phyloP scores from a whole-genome alignment of 1,140 invertebrate species.

The Stegodyphus dumicola region DNA sequence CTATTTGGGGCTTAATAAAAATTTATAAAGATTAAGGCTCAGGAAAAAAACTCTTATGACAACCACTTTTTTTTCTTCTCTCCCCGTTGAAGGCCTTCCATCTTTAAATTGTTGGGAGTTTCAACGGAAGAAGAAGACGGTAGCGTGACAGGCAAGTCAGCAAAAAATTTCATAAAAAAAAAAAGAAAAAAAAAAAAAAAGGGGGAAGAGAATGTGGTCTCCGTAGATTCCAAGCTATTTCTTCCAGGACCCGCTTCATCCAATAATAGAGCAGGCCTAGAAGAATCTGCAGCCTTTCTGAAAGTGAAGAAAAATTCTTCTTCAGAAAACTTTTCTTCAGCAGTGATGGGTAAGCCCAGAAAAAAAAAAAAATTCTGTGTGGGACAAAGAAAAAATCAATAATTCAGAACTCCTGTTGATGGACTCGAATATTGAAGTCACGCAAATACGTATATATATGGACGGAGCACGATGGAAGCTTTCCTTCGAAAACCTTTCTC shows the following conservation, averaged over 20 bases:
- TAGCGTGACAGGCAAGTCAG: background rate
- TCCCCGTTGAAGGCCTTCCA: no score
- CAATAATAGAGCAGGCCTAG: slow-evolving; percentile 50
- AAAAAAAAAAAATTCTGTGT: slow-evolving; percentile 8
- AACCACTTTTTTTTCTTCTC: no score
- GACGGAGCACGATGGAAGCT: slow-evolving; percentile 1
- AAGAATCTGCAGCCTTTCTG: slow-evolving; percentile 44
- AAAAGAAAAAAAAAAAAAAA: background rate
- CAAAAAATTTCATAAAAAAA: slow-evolving; percentile 6
- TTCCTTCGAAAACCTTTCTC: background rate
- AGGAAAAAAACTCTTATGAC: no score
- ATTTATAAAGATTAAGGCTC: no score
- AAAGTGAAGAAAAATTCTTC: slow-evolving; percentile 48
- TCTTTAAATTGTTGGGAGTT: no score
- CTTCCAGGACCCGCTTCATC: slow-evolving; percentile 14
- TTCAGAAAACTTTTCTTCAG: slow-evolving; percentile 20
- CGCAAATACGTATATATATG: slow-evolving; percentile 54
- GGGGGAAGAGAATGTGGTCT: background rate
- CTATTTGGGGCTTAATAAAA: no score
- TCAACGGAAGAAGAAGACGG: no score
- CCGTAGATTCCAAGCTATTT: background rate
- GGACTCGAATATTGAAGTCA: slow-evolving; percentile 56
- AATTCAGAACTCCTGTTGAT: slow-evolving; percentile 53
- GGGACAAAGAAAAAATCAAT: slow-evolving; percentile 48
- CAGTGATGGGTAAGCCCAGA: slow-evolving; percentile 26